Percentiles rank a stretch among this genome's conserved stretches.
phyloP scores from a whole-genome alignment of 2,797 vertebrate genomes.

The Tokudaia tokunoshimensis region DNA sequence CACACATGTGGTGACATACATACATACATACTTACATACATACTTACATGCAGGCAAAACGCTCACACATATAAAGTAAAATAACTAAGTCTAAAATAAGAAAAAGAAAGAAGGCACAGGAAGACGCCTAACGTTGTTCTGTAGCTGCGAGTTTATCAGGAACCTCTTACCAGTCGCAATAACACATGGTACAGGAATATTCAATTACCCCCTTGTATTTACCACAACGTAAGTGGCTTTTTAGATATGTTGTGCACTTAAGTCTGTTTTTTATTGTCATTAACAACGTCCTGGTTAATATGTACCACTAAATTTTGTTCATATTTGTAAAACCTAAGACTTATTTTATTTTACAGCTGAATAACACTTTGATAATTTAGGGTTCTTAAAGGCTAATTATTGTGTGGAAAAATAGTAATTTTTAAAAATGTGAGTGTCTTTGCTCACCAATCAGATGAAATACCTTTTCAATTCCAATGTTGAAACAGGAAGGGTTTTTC shows the following conservation, averaged over 20 bases:
- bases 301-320: neutral
- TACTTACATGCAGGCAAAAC: neutral
- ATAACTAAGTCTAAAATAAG: neutral
- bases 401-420: neutral
- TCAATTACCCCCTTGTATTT: neutral
- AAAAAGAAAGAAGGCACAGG: neutral
- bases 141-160: neutral
- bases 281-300: neutral
- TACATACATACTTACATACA: neutral
- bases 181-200: neutral
- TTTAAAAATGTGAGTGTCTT: neutral
- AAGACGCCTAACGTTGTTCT: neutral
- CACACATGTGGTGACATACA: too few relatives aligned
- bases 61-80: neutral
- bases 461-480: neutral
- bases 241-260: neutral
- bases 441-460: neutral
- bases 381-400: neutral
- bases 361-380: neutral
- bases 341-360: neutral
- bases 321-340: slow-evolving; percentile 41
- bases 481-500: neutral
- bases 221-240: neutral
- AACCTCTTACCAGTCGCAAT: neutral
- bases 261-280: neutral